Base-by-base conservation (phyloP, 2,888 invertebrate genomes). In the Mesochorus sp. region DNA sequence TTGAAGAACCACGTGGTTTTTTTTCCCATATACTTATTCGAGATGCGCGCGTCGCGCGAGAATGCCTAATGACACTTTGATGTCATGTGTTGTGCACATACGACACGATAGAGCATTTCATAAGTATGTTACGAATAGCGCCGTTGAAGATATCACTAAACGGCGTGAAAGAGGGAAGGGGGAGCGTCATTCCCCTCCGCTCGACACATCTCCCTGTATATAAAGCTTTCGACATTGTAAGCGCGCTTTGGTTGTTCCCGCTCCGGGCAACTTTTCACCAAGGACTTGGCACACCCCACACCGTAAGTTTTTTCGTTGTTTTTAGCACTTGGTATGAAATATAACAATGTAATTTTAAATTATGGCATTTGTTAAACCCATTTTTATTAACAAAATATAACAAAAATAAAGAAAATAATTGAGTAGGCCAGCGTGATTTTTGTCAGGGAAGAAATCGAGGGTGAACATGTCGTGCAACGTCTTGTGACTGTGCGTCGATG, bases 231-330 rank as follows among this genome's bases (percentile, higher is more conserved):
- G 75, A 83, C 81, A 82, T 84, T 83, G 81, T 80, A 82, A 59
- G 76, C 80, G 83, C 81, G 76, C 84, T 84, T 88, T 83, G 87
- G 88, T 90, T 89, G 89, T 87, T 90, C 88, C 90, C 89, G 86
- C 82, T 83, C 83, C 83, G 90, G 89, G 88, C 86, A 88, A 88
- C 88, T 89, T 88, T 86, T 83, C 78, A 78, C 84, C 87, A 82
- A 88, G 39, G 88, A 84, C 88, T 90, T 90, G 88, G 87, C 88
- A 86, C 83, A 78, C 83, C 79, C 80, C 81, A 86, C 84, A 83
- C 80, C 75, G 89, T 89, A 89, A 90, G 90, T 89, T 67, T 66
- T 42, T 17, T 31, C 44, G 14, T 55, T 24, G 42, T 53, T 59
- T 34, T 10, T 17, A 17, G n/a, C n/a, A n/a, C n/a, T n/a, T n/a